A percentile compares a stretch with the other conserved stretches of the same genome.
Conservation (phyloP, 2,888 invertebrate species). For the Hypena proboscidalis region DNA sequence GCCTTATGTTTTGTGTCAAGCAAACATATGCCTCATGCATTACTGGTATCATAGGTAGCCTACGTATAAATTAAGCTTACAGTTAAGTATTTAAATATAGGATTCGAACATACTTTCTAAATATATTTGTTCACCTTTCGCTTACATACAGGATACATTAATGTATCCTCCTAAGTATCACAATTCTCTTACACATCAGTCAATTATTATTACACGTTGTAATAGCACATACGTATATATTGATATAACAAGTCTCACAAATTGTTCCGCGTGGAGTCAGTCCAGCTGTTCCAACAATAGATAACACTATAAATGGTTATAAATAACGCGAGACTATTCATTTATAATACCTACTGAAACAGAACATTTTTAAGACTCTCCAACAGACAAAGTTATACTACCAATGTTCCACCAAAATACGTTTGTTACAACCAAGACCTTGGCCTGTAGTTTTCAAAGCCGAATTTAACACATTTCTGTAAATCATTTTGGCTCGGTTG, state of each 20-base stretch:
- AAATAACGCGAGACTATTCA: conserved; percentile 2
- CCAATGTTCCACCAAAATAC: too few relatives aligned
- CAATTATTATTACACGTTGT: conserved; percentile 59
- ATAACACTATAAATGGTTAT: conserved; percentile 12
- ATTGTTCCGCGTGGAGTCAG: conserved; percentile 22
- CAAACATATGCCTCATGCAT: too few relatives aligned
- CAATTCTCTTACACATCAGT: conserved; percentile 76
- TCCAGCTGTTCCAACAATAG: conserved; percentile 34
- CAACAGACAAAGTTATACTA: too few relatives aligned
- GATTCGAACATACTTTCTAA: conserved; percentile 25
- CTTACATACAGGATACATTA: conserved; percentile 44
- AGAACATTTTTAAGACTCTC: conserved; percentile 9
- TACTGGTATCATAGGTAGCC: too few relatives aligned
- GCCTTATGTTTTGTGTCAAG: too few relatives aligned
- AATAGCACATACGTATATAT: conserved; percentile 39
- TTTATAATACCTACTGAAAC: conserved; percentile 12
- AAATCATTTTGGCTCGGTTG: too few relatives aligned
- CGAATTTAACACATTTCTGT: too few relatives aligned
- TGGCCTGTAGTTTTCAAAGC: too few relatives aligned
- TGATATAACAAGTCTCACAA: conserved; percentile 18
- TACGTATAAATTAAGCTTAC: too few relatives aligned
- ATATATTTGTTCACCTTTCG: conserved; percentile 40
- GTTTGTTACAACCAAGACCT: too few relatives aligned
- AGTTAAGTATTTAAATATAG: conserved; percentile 20
- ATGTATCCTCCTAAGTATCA: conserved; percentile 70